A percentile compares a stretch with the other conserved stretches of the same genome.
Evolutionary conservation across 2,113 vertebrate species (phyloP).

Genomic region (Elephantulus edwardii): DNA sequence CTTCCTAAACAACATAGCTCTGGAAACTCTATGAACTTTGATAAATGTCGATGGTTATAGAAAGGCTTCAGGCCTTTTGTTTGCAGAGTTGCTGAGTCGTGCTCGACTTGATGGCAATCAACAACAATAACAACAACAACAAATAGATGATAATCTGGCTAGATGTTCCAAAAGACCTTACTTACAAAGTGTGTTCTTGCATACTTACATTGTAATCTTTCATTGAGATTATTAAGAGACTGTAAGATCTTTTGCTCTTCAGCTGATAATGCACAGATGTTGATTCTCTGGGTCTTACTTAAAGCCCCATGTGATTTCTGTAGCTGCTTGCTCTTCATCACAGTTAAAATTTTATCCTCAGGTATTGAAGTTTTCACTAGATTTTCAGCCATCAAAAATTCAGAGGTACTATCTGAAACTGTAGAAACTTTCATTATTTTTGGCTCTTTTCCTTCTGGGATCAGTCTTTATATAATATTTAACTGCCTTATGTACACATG

Average conservation of each 20-base stretch:
- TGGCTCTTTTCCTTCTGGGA: background rate
- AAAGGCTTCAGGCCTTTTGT: too few relatives aligned
- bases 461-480: background rate
- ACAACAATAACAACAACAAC: too few relatives aligned
- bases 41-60: too few relatives aligned
- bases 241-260: constrained; percentile 91
- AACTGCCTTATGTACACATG: background rate
- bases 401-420: constrained; percentile 86
- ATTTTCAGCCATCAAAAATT: constrained; percentile 84
- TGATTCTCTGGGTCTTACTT: constrained; percentile 39
- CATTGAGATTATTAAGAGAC: constrained; percentile 89
- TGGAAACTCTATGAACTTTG: too few relatives aligned
- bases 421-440: constrained; percentile 58
- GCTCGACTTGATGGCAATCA: too few relatives aligned
- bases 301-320: constrained; percentile 65
- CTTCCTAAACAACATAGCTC: too few relatives aligned
- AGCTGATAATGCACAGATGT: constrained; percentile 82
- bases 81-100: too few relatives aligned
- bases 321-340: constrained; percentile 78
- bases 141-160: constrained; percentile 20
- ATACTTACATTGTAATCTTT: constrained; percentile 89
- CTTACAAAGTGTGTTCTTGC: background rate
- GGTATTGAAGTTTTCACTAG: constrained; percentile 71
- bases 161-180: background rate
- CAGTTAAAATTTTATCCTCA: constrained; percentile 81